phyloP scores from a whole-genome alignment of 2,888 invertebrate species.

The Seira ritae region DNA sequence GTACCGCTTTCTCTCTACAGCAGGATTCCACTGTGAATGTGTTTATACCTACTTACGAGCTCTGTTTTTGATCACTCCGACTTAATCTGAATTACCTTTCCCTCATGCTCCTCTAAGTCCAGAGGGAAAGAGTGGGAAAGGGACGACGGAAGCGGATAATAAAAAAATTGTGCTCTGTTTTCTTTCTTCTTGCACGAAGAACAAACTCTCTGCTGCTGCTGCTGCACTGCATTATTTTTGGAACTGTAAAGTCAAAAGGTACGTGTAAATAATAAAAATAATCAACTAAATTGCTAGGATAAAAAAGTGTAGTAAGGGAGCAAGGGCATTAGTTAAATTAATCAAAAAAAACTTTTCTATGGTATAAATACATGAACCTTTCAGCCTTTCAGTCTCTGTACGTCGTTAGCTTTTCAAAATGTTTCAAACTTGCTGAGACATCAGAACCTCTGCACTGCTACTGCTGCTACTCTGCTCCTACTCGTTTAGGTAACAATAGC shows the following conservation, averaged over 20 bases:
- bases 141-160: slow-evolving; percentile 1
- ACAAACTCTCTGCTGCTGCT: background rate
- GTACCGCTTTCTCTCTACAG: background rate
- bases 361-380: background rate
- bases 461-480: too few relatives aligned
- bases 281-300: slow-evolving; percentile 49
- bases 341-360: background rate
- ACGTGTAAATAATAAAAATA: slow-evolving; percentile 47
- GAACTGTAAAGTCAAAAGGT: slow-evolving; percentile 38
- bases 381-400: background rate
- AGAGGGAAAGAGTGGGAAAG: background rate
- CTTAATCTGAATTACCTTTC: slow-evolving; percentile 5
- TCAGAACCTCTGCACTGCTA: too few relatives aligned
- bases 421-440: too few relatives aligned
- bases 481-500: background rate
- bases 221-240: too few relatives aligned
- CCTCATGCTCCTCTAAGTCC: background rate
- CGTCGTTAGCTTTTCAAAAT: too few relatives aligned
- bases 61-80: background rate
- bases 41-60: slow-evolving; percentile 7
- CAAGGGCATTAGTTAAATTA: slow-evolving; percentile 44
- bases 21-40: background rate
- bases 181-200: slow-evolving; percentile 4
- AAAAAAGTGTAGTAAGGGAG: slow-evolving; percentile 26
- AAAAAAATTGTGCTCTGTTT: background rate